These are phyloP conservation scores for Paragorgia papillata DNA, from an alignment of 92 coral and sea anemone genomes.

Conservation along the genomic window DNA sequence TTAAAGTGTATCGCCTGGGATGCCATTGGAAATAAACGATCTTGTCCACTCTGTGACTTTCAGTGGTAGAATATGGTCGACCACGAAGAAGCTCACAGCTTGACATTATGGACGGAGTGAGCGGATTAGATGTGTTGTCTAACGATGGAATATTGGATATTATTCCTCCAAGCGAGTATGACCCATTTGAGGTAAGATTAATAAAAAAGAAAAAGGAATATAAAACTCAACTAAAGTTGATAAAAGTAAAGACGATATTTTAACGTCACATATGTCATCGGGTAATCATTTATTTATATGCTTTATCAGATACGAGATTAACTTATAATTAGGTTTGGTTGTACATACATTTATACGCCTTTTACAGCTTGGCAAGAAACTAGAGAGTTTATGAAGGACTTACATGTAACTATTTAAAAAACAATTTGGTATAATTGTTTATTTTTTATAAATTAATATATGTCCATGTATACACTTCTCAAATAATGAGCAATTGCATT, in stretches of 20 bases:
- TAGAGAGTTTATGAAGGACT: not conserved
- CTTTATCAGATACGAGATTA: not conserved
- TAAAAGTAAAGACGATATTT: not conserved
- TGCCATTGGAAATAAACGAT: not conserved
- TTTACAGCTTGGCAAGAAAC: not conserved
- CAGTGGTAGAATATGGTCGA: not conserved
- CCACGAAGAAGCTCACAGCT: not conserved
- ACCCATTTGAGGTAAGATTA: conserved; percentile 92
- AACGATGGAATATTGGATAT: conserved; percentile 61
- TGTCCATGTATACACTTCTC: no score
- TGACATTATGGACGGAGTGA: conserved; percentile 43
- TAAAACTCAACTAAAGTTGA: not conserved
- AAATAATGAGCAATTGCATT: no score
- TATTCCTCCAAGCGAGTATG: conserved; percentile 85
- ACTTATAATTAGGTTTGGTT: not conserved
- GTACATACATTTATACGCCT: not conserved
- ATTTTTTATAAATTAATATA: no score
- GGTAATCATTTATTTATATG: not conserved
- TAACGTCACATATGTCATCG: not conserved
- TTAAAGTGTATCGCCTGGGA: not conserved
- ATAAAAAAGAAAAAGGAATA: not conserved
- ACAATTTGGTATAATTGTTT: no score
- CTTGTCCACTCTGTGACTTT: not conserved
- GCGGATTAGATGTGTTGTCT: conserved; percentile 35
- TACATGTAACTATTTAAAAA: no score